Percentiles rank a stretch among this genome's conserved stretches.
Conservation (phyloP, 2,888 invertebrate species). For the Heteropelma amictum region DNA sequence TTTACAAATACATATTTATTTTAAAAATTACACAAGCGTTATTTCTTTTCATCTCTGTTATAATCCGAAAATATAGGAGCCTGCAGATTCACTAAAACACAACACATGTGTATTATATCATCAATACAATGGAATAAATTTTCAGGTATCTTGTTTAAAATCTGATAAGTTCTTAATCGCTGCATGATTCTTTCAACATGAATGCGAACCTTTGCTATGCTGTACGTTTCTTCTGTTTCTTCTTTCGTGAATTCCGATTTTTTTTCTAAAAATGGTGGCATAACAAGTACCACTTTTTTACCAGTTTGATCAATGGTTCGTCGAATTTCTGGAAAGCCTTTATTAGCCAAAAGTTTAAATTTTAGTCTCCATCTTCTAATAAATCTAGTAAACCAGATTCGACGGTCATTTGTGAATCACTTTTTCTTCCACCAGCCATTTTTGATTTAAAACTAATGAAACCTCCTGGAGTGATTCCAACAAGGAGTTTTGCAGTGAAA, state of each 20-base stretch:
- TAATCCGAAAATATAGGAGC: slow-evolving; percentile 35
- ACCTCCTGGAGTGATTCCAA: slow-evolving; percentile 47
- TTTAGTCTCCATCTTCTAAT: slow-evolving; percentile 46
- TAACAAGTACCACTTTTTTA: slow-evolving; percentile 40
- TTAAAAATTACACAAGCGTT: not conserved
- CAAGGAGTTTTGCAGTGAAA: slow-evolving; percentile 45
- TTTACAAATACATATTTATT: slow-evolving; percentile 12
- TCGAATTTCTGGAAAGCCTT: slow-evolving; percentile 50
- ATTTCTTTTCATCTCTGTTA: slow-evolving; percentile 16
- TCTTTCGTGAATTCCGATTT: slow-evolving; percentile 35
- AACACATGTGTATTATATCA: slow-evolving; percentile 38
- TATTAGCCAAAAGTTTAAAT: slow-evolving; percentile 46
- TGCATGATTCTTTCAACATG: slow-evolving; percentile 38
- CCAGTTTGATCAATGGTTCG: slow-evolving; percentile 37
- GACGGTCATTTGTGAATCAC: slow-evolving; percentile 43
- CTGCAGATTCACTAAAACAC: slow-evolving; percentile 40
- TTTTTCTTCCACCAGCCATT: slow-evolving; percentile 44
- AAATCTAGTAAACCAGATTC: slow-evolving; percentile 45
- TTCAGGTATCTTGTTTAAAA: slow-evolving; percentile 37
- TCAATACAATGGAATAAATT: slow-evolving; percentile 38
- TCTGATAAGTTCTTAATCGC: slow-evolving; percentile 18
- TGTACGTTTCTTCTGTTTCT: slow-evolving; percentile 28
- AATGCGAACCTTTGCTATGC: slow-evolving; percentile 20
- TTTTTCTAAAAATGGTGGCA: slow-evolving; percentile 43
- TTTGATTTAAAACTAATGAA: slow-evolving; percentile 45